Base-by-base conservation (phyloP, 2,797 vertebrate species). In the Champsocephalus esox region DNA sequence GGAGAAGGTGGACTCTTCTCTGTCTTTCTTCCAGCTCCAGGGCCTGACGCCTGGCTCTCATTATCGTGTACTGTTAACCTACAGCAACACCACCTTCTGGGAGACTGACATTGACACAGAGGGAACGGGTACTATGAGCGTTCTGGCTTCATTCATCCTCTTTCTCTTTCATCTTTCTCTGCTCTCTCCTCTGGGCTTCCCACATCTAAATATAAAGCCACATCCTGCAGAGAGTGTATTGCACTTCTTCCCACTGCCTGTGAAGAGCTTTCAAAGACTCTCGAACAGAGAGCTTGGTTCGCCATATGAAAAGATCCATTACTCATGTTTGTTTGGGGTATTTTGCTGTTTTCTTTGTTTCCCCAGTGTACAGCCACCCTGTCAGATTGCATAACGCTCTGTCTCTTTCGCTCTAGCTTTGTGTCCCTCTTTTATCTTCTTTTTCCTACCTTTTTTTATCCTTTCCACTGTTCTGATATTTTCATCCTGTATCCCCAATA, bases 21-120 rank as follows among this genome's bases (percentile, higher is more conserved):
- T 96, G 87, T 92, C 92, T 19, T 95, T 92, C 85, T 97, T 96
- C 89, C 91, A 94, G n/a, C 93, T 98, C 64, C 89, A 92, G 77
- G 93, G 93, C 49, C 88, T 98, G 79, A 89, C 92, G 81, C 96
- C 97, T 0, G 96, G 96, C 64, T 95, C 95, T 3, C 60, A 88
- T 43, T 98, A 98, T 51, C 76, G 45, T 19, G 87, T 98, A 24
- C 87, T 34, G 41, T 88, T 97, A 63, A 82, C 87, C 72, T 91
- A 91, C 66, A 91, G 54, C 66, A 95, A 96, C 79, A 77, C 3
- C 45, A 93, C 90, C 52, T 94, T 96, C 84, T 94, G 88, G 88
- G 84, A 92, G 24, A 82, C 72, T 3, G 71, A 90, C 0, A 92
- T 97, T 34, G 61, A 92, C 59, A 98, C 97, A n/a, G 73, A 87